phyloP scores from a whole-genome alignment of 2,113 vertebrate species.

The Percopsis transmontana region DNA sequence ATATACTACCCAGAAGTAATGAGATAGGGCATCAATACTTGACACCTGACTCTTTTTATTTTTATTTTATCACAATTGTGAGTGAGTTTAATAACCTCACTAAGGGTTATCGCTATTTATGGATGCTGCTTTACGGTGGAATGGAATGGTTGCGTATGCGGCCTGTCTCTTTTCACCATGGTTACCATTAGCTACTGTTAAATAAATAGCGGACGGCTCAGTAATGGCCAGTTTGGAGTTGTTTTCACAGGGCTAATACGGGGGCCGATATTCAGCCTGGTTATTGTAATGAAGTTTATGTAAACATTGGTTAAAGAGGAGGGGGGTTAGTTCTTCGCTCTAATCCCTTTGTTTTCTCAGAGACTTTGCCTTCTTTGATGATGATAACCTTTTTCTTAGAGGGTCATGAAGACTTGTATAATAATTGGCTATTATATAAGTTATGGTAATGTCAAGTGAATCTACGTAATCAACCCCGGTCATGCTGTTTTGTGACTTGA shows the following conservation, averaged over 20 bases:
- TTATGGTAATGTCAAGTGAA: no score
- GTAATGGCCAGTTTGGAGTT: background rate
- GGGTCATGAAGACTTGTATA: background rate
- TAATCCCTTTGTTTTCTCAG: background rate
- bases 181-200: conserved; percentile 17
- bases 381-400: conserved; percentile 1
- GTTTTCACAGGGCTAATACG: conserved; percentile 10
- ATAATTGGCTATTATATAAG: background rate
- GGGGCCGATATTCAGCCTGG: background rate
- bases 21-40: conserved; percentile 35
- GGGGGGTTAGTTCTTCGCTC: background rate
- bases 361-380: background rate
- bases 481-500: no score
- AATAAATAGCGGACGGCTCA: background rate
- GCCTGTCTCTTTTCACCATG: background rate
- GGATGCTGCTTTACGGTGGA: conserved; percentile 38
- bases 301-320: background rate
- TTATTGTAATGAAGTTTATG: background rate
- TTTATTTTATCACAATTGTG: conserved; percentile 5
- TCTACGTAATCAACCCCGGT: no score
- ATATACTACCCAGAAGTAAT: conserved; percentile 57
- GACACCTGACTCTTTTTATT: conserved; percentile 33
- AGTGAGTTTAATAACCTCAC: conserved; percentile 17
- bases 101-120: conserved; percentile 40
- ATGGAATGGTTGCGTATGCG: conserved; percentile 12